Evolutionary conservation across 2,113 vertebrate species (phyloP), one percentile per base, ranked within the genome.

Genomic region (Lipophrys pholis): DNA sequence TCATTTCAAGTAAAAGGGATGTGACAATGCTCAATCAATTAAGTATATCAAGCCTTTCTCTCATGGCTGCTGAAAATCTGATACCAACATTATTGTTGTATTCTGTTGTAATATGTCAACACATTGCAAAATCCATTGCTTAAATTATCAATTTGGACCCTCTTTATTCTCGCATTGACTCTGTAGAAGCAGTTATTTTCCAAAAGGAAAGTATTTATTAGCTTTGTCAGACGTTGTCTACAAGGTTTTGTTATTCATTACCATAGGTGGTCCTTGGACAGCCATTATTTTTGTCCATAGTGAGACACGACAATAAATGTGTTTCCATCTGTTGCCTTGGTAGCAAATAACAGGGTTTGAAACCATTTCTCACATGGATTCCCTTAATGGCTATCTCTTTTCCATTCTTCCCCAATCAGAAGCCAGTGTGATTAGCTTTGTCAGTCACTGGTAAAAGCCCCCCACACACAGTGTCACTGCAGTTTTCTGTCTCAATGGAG

Each of bases 341-440:
- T 82, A 92, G 90, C 91, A 93, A 94, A 94, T 94, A 85, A 91
- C 80, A 91, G 88, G 86, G 71, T 93, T 87, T 84, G 82, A 78
- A 84, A 71, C 38, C 54, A 83, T 88, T 81, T 86, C 70, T 91
- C 85, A 89, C 80, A 88, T 83, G 81, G 87, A 81, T 90, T 87
- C 88, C 75, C 79, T 78, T 87, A 91, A 92, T 88, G 87, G 87
- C 65, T 69, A 61, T 83, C 81, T 83, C 59, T 82, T 83, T 81
- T 78, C 83, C 80, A 80, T 89, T 92, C 78, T 87, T 82, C 69
- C 66, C 90, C 92, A 93, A 91, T 93, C 89, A 88, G 83, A 84
- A 68, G 50, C 78, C 73, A 10, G 82, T 63, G 74, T 87, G 87
- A 92, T 90, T 90, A 84, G 87, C 65, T 75, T 40, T 86, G 89